Evolutionary conservation across 2,888 invertebrate genomes (phyloP).

Genomic region (Orgyia antiqua): DNA sequence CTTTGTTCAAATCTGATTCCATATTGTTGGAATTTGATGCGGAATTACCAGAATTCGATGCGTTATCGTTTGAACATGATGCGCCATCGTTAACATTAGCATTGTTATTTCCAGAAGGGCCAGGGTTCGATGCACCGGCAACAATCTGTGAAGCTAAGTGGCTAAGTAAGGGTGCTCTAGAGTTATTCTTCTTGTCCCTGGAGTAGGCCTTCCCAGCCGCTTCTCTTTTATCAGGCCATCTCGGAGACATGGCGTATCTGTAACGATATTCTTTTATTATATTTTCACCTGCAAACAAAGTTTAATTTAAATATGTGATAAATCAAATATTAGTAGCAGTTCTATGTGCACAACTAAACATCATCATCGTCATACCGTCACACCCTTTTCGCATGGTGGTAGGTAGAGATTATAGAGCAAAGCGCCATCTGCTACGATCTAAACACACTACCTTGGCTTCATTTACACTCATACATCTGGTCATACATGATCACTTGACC

Average conservation of each 20-base stretch:
- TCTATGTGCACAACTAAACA: too few relatives aligned
- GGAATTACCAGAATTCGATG: background rate
- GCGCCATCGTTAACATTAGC: too few relatives aligned
- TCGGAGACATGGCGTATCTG: conserved; percentile 15
- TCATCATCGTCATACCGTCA: too few relatives aligned
- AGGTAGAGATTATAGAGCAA: too few relatives aligned
- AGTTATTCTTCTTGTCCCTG: background rate
- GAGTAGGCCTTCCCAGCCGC: background rate
- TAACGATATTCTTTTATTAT: background rate
- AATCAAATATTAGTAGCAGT: too few relatives aligned
- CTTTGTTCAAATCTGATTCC: background rate
- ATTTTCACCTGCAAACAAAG: background rate
- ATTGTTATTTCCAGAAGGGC: background rate
- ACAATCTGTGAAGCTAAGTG: conserved; percentile 2
- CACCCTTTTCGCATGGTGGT: too few relatives aligned
- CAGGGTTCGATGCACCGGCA: background rate
- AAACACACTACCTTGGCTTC: too few relatives aligned
- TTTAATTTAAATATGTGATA: too few relatives aligned
- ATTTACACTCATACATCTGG: too few relatives aligned
- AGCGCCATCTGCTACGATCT: too few relatives aligned
- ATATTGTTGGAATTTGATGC: background rate
- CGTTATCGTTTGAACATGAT: background rate
- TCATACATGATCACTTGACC: too few relatives aligned
- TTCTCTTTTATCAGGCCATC: conserved; percentile 20
- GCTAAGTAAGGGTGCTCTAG: background rate